Base-by-base conservation (phyloP, 2,888 invertebrate species). In the Myopa testacea region DNA sequence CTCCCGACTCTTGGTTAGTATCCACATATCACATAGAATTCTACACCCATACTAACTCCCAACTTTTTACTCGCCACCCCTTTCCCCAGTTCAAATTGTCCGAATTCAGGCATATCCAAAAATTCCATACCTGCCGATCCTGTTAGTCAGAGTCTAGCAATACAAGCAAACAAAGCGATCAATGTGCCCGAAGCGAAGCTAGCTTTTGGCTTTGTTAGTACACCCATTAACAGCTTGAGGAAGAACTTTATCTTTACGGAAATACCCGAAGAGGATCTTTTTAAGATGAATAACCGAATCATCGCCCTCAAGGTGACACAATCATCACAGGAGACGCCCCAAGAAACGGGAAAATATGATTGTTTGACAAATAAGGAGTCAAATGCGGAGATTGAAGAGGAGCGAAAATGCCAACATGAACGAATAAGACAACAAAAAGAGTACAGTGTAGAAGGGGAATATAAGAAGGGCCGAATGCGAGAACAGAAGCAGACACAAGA, bases 241-340 rank as follows among this genome's bases (percentile, higher is more conserved):
- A 37, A 38, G 16, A 65, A 4, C 5, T 37, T 65, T 37, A 7
- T 87, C 0, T 82, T 81, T 50, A 86, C 86, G 3, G 87, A 89
- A 40, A 87, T 92, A 37, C 89, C 91, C 4, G 92, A 92, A 83
- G 91, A 91, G 80, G 89, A 90, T 78, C 86, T 92, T 4, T 89
- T 89, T 80, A 87, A 86, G n/a, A 83, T 91, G n/a, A 91, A 91
- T 67, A 91, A 89, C 45, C 89, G 90, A 65, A 87, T 92, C 10
- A 90, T 92, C 60, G 91, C 91, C 79, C 84, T 91, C 37, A 91
- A 90, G 81, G 86, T 85, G 71, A 67, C 62, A 72, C 80, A 78
- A 7, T 14, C 34, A 14, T 3, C 81, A 16, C 14, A 8, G 26
- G 2, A 62, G 62, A 26, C 62, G 26, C 4, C 19, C 26, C 0